These are phyloP conservation scores for Pseudoatta argentina DNA, from an alignment of 1,140 invertebrate species.

Conservation along the genomic window DNA sequence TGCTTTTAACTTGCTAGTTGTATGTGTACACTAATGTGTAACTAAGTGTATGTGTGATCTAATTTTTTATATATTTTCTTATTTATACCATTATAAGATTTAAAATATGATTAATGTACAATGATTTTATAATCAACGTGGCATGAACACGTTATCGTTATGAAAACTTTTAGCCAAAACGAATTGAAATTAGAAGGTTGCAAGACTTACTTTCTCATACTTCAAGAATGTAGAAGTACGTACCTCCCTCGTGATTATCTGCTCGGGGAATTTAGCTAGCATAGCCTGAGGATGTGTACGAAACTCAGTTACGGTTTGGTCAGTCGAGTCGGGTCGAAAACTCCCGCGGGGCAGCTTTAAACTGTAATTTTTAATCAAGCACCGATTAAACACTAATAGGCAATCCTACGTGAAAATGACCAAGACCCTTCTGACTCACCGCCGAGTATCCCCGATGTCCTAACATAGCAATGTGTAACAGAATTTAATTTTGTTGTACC, in stretches of 20 bases:
- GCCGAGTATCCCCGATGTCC: neutral
- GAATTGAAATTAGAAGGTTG: neutral
- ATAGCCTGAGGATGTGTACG: conserved; percentile 77
- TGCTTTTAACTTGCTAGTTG: neutral
- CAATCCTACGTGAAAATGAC: conserved; percentile 74
- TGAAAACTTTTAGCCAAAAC: neutral
- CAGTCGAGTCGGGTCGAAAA: conserved; percentile 72
- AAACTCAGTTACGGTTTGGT: conserved; percentile 84
- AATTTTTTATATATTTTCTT: neutral
- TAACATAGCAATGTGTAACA: neutral
- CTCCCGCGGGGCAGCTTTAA: conserved; percentile 80
- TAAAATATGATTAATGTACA: neutral
- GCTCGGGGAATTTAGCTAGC: conserved; percentile 84
- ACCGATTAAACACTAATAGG: conserved; percentile 79
- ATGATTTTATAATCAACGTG: neutral
- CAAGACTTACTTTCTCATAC: conserved; percentile 3
- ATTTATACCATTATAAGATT: neutral
- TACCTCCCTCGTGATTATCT: conserved; percentile 84
- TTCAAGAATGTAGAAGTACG: conserved; percentile 50
- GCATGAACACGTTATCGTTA: neutral
- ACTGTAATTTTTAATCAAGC: conserved; percentile 82
- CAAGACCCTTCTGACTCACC: conserved; percentile 30
- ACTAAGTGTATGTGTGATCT: no score
- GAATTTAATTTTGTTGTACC: neutral
- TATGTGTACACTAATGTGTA: no score